Conservation (phyloP, 2,888 invertebrate genomes). For the Meiosimyza decipiens region DNA sequence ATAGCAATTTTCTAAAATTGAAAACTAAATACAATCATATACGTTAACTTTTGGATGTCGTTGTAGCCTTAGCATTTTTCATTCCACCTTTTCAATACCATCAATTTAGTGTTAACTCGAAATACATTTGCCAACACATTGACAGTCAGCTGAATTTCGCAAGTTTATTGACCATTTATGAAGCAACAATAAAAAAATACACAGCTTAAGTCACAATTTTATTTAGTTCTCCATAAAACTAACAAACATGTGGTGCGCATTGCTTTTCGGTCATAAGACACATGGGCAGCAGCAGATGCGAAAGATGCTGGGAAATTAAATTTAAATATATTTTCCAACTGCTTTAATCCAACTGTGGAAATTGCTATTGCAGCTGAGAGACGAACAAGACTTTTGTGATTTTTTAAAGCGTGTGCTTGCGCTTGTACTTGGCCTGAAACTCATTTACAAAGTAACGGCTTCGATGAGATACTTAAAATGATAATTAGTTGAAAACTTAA, state of each 20-base stretch:
- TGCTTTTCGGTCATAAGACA: neutral
- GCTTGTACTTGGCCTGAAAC: too few relatives aligned
- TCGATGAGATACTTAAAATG: too few relatives aligned
- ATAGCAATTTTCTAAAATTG: too few relatives aligned
- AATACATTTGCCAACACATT: neutral
- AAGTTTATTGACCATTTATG: conserved; percentile 25
- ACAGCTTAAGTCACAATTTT: neutral
- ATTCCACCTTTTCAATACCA: conserved; percentile 5
- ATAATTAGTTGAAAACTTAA: too few relatives aligned
- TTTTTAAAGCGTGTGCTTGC: too few relatives aligned
- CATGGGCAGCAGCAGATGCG: too few relatives aligned
- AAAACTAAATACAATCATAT: neutral
- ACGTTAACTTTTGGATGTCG: neutral
- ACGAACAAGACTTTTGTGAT: too few relatives aligned
- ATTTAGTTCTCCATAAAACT: conserved; percentile 8
- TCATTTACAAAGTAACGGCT: too few relatives aligned
- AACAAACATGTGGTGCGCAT: neutral
- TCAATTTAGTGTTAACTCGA: conserved; percentile 19
- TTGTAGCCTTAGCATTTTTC: neutral
- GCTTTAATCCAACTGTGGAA: neutral
- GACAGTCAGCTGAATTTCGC: neutral
- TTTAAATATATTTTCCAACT: conserved; percentile 23
- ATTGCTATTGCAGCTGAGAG: too few relatives aligned
- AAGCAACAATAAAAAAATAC: too few relatives aligned
- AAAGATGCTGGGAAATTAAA: conserved; percentile 23